Evolutionary conservation across 2,888 invertebrate genomes (phyloP), one percentile per base, ranked within the genome.

Genomic region (Uropetala carovei): DNA sequence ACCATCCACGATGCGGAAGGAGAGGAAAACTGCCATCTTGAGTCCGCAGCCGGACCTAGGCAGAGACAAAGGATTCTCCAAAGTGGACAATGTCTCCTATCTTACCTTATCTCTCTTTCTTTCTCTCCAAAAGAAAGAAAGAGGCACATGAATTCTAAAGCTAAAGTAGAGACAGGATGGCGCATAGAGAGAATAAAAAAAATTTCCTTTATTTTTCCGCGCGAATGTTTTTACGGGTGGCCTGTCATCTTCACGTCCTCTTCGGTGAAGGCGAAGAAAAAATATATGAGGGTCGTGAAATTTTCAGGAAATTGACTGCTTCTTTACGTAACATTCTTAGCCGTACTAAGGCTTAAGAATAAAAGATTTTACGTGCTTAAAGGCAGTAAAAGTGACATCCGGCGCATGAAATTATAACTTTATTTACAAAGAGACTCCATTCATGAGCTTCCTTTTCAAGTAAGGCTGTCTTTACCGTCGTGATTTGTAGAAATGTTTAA

Each of bases 161-260:
- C 75, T 27, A 75, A 75, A 75, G 75, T 75, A 27, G 75, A 75
- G 75, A 27, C 75, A 27, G 75, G 27, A 75, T 75, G 75, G 13
- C 75, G 11, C 75, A n/a, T n/a, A 13, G 16, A 27, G 75, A 75
- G 75, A 75, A 75, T 75, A 27, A 75, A 22, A 27, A 13, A 43
- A 27, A 27, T 22, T 75, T 75, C 10, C 75, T 22, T 3, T 18
- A 68, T 22, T 22, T 68, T 68, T 68, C 68, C 75, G 75, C 75
- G 75, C 13, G 22, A 75, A 75, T 75, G 75, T 75, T 75, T 75
- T 75, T 75, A 75, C 68, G 18, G 68, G n/a, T 1, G 18, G 13
- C 27, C 75, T 43, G 27, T 27, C 75, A 13, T 27, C 27, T 75
- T 75, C 43, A 43, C 43, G 43, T 43, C 75, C 75, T n/a, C n/a